These are phyloP conservation scores for Holcopasites calliopsidis DNA, from an alignment of 1,140 invertebrate genomes.

Conservation along the genomic window DNA sequence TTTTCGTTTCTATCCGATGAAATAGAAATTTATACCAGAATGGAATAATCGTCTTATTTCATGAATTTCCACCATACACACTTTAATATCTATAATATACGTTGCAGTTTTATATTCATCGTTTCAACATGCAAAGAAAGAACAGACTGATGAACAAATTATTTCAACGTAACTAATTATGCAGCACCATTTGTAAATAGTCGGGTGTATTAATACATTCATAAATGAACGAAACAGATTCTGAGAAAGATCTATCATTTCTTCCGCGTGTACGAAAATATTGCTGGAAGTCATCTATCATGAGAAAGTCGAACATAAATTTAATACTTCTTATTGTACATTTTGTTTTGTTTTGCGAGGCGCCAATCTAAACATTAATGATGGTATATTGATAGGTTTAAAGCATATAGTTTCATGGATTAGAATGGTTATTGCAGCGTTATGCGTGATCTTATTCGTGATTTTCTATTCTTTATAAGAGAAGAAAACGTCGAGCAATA, in stretches of 20 bases:
- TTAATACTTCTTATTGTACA: background rate
- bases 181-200: slow-evolving; percentile 7
- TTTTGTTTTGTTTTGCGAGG: slow-evolving; percentile 1
- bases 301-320: background rate
- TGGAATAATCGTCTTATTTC: slow-evolving; percentile 15
- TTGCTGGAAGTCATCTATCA: background rate
- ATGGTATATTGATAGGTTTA: background rate
- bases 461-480: background rate
- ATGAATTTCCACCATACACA: background rate
- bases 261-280: background rate
- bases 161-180: background rate
- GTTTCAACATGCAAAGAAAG: background rate
- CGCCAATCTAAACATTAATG: background rate
- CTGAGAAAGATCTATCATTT: background rate
- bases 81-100: background rate
- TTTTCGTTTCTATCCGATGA: slow-evolving; percentile 24
- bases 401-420: background rate
- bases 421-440: too few relatives aligned
- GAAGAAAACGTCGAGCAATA: background rate
- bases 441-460: background rate
- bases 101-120: background rate
- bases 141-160: background rate
- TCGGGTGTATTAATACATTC: background rate
- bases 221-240: background rate
- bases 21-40: slow-evolving; percentile 37